Conservation (phyloP, 1,140 invertebrate species). For the Heliconius hermathena region DNA sequence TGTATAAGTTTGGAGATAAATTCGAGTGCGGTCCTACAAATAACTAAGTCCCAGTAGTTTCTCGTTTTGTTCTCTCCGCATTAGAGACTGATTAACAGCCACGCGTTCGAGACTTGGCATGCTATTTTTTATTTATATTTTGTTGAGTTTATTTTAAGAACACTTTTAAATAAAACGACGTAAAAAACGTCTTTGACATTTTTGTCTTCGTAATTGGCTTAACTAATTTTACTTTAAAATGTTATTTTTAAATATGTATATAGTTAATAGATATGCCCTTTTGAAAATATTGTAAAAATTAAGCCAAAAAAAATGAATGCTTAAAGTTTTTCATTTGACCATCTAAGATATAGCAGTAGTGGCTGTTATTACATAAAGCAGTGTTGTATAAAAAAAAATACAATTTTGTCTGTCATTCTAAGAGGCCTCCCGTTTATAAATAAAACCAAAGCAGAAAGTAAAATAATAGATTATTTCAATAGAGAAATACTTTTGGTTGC, state of each 20-base stretch:
- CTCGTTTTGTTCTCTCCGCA: slow-evolving; percentile 22
- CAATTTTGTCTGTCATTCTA: too few species aligned
- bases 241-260: background rate
- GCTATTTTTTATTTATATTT: slow-evolving; percentile 27
- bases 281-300: too few species aligned
- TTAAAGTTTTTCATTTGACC: too few species aligned
- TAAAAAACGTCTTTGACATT: background rate
- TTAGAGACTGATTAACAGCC: slow-evolving; percentile 32
- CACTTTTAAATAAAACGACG: background rate
- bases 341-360: too few species aligned
- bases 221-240: background rate
- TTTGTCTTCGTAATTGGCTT: background rate
- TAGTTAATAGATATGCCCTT: too few species aligned
- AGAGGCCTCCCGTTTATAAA: too few species aligned
- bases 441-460: background rate
- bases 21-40: slow-evolving; percentile 26
- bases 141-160: background rate
- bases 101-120: slow-evolving; percentile 22
- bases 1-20: background rate
- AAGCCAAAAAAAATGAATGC: too few species aligned
- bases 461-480: background rate
- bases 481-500: background rate
- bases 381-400: too few species aligned
- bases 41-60: slow-evolving; percentile 25
- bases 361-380: too few species aligned